Conservation (phyloP, 2,888 invertebrate species). For the Willowsia nigromaculata region DNA sequence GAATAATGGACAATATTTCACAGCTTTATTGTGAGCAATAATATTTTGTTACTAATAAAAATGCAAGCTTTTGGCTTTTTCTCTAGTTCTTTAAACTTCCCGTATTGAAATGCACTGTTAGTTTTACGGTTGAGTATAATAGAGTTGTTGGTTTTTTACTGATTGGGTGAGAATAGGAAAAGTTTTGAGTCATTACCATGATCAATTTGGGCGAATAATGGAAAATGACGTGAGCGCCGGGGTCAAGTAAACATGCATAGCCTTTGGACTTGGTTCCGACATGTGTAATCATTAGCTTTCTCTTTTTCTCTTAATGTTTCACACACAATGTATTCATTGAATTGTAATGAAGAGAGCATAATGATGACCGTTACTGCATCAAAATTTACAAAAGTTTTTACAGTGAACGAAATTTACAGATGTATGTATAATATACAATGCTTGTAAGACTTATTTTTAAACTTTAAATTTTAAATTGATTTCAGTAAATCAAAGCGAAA, state of each 20-base stretch:
- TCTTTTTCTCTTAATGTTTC: no score
- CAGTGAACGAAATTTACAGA: no score
- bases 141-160: conserved; percentile 64
- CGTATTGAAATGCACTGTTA: not conserved
- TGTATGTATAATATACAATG: no score
- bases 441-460: no score
- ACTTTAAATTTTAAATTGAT: no score
- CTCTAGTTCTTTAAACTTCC: not conserved
- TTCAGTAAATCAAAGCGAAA: no score
- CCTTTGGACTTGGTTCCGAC: no score
- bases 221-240: conserved; percentile 4
- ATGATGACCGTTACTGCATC: no score
- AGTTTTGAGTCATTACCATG: conserved; percentile 12
- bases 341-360: no score
- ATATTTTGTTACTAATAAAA: conserved; percentile 24
- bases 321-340: no score
- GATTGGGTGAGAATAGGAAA: conserved; percentile 44
- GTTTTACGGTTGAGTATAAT: conserved; percentile 15
- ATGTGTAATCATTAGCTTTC: no score
- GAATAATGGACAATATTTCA: conserved; percentile 52
- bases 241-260: conserved; percentile 3
- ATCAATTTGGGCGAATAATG: conserved; percentile 29
- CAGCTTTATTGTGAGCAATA: conserved; percentile 22
- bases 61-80: conserved; percentile 21
- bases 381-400: no score